Percentiles rank a stretch among this genome's conserved stretches.
phyloP scores from a whole-genome alignment of 2,113 vertebrate genomes.

The Cebus imitator region DNA sequence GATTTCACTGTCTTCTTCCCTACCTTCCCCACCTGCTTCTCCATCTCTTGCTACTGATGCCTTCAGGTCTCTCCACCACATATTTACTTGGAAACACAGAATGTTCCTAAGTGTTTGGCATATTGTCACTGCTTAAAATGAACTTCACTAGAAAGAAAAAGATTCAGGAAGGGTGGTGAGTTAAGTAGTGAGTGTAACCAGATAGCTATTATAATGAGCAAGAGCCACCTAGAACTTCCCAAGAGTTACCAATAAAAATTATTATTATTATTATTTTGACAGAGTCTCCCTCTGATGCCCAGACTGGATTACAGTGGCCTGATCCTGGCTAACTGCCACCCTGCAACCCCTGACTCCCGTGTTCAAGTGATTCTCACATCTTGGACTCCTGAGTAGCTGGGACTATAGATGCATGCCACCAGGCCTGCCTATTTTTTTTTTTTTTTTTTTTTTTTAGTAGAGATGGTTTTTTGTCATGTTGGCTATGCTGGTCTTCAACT shows the following conservation, averaged over 20 bases:
- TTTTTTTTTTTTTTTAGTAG: too few species aligned
- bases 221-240: background rate
- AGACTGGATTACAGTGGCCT: too few species aligned
- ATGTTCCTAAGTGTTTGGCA: background rate
- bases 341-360: too few species aligned
- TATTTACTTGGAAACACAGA: background rate
- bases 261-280: too few species aligned
- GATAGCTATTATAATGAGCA: background rate
- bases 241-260: background rate
- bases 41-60: background rate
- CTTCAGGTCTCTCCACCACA: background rate
- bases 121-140: background rate
- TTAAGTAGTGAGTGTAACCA: background rate
- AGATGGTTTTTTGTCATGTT: too few species aligned
- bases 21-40: rapidly evolving
- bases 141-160: background rate
- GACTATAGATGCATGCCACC: too few species aligned
- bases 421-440: too few species aligned
- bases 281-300: too few species aligned
- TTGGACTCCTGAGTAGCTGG: too few species aligned
- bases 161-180: background rate
- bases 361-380: too few species aligned
- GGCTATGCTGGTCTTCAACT: too few species aligned
- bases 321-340: too few species aligned
- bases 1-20: background rate